phyloP scores from a whole-genome alignment of 2,888 invertebrate genomes.

The Drosophila colorata region DNA sequence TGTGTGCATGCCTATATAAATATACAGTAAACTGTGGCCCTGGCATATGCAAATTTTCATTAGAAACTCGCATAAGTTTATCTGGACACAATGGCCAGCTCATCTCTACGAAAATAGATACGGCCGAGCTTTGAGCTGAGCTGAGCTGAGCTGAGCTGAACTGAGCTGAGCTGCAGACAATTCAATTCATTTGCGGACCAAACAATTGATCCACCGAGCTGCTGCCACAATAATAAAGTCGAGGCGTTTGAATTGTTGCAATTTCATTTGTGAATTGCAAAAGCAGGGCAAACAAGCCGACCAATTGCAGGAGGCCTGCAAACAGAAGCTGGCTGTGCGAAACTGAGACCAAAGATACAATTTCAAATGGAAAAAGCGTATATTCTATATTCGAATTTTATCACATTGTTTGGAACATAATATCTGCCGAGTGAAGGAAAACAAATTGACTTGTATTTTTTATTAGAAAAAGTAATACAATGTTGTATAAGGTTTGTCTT shows the following conservation, averaged over 20 bases:
- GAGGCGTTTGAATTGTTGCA: conserved; percentile 35
- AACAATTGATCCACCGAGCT: conserved; percentile 33
- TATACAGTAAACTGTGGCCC: conserved; percentile 15
- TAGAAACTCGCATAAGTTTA: conserved; percentile 17
- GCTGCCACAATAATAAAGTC: conserved; percentile 9
- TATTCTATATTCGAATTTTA: not conserved
- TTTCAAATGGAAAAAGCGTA: not conserved
- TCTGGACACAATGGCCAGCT: conserved; percentile 41
- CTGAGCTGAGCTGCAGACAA: conserved; percentile 17
- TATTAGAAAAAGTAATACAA: too few relatives aligned
- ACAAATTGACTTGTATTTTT: too few relatives aligned
- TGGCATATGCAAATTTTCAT: conserved; percentile 56
- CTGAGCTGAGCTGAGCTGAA: too few relatives aligned
- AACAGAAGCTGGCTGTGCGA: not conserved
- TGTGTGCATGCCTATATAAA: not conserved
- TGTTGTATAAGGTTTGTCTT: too few relatives aligned
- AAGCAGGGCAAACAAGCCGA: conserved; percentile 3
- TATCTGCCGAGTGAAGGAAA: too few relatives aligned
- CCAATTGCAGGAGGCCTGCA: conserved; percentile 18
- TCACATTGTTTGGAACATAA: not conserved
- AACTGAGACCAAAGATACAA: not conserved
- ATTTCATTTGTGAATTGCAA: conserved; percentile 20
- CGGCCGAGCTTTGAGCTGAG: conserved; percentile 5
- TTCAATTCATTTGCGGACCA: conserved; percentile 49
- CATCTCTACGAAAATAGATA: conserved; percentile 42